Evolutionary conservation across 2,113 vertebrate genomes (phyloP).

Genomic region (Coptodon rendalli): DNA sequence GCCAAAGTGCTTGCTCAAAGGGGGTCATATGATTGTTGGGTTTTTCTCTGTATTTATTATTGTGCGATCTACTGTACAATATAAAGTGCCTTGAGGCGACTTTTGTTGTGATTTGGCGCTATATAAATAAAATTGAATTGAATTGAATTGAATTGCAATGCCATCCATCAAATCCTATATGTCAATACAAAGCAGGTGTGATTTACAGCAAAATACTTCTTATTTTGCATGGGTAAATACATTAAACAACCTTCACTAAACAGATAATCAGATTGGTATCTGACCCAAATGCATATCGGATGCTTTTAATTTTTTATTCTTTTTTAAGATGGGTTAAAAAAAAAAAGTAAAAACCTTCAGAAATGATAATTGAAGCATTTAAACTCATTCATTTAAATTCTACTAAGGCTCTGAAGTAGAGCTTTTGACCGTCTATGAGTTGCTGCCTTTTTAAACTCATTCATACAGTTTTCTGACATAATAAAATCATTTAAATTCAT

Average conservation of each 20-base stretch:
- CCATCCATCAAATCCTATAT: neutral
- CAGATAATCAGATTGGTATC: neutral
- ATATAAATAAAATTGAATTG: too few species aligned
- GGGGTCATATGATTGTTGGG: too few species aligned
- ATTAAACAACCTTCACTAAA: neutral
- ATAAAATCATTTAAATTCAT: neutral
- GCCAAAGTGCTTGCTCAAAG: too few species aligned
- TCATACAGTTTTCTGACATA: neutral
- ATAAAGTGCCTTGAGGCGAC: too few species aligned
- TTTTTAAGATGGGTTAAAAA: accelerated
- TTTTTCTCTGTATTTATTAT: too few species aligned
- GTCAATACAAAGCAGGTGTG: neutral
- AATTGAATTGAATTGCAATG: too few species aligned
- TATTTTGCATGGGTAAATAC: neutral
- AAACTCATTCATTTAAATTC: neutral
- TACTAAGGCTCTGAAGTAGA: neutral
- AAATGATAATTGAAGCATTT: neutral
- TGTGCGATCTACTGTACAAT: too few species aligned
- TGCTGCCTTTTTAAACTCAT: neutral
- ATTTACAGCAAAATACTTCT: neutral
- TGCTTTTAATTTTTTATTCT: neutral
- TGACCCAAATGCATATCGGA: neutral
- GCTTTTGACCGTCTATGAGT: neutral
- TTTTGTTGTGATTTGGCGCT: too few species aligned
- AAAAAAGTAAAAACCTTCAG: neutral